These are phyloP conservation scores for Tigriopus californicus DNA, from an alignment of 2,888 invertebrate species.

Conservation along the genomic window DNA sequence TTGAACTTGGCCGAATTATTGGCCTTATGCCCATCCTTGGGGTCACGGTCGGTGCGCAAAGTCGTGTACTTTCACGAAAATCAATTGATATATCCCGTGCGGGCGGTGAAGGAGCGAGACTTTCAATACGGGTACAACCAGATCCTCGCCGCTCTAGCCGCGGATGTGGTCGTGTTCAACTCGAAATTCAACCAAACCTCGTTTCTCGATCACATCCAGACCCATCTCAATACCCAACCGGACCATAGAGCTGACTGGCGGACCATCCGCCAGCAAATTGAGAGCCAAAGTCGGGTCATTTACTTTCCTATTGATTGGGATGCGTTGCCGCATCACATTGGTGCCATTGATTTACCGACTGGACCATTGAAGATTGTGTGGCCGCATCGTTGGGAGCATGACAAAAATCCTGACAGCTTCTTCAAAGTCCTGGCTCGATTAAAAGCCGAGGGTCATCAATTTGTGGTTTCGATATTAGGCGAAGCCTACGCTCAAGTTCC, in stretches of 20 bases:
- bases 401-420: slow-evolving; percentile 47
- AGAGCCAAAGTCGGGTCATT: slow-evolving; percentile 28
- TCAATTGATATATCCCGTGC: slow-evolving; percentile 45
- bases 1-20: slow-evolving; percentile 47
- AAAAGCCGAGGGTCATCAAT: slow-evolving; percentile 34
- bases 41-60: slow-evolving; percentile 33
- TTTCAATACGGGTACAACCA: slow-evolving; percentile 58
- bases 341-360: slow-evolving; percentile 25
- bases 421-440: slow-evolving; percentile 36
- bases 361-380: slow-evolving; percentile 42
- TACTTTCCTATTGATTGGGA: slow-evolving; percentile 26
- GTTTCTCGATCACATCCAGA: slow-evolving; percentile 40
- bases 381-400: slow-evolving; percentile 61
- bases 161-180: slow-evolving; percentile 40
- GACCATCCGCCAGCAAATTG: slow-evolving; percentile 22
- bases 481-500: slow-evolving; percentile 42
- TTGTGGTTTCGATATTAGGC: slow-evolving; percentile 41
- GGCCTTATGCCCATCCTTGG: slow-evolving; percentile 44
- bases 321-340: neutral
- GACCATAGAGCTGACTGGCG: slow-evolving; percentile 39
- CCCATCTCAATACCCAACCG: slow-evolving; percentile 43
- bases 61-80: slow-evolving; percentile 59
- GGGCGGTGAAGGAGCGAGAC: slow-evolving; percentile 43
- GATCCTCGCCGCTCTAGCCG: slow-evolving; percentile 34
- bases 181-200: slow-evolving; percentile 47